phyloP scores from a whole-genome alignment of 1,140 invertebrate species.

The Cryptotermes secundus region DNA sequence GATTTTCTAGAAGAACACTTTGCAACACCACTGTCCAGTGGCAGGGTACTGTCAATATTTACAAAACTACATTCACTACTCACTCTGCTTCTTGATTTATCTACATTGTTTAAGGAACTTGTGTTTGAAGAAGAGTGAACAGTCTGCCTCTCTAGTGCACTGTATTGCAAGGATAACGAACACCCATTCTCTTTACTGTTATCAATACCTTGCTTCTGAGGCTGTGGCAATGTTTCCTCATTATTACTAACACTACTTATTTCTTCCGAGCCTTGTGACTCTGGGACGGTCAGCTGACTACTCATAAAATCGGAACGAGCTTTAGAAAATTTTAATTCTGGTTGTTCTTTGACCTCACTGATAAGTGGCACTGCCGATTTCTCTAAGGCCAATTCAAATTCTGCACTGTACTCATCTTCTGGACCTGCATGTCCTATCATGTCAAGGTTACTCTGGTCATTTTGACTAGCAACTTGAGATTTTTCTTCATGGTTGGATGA shows the following conservation, averaged over 20 bases:
- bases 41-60: neutral
- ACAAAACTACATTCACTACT: neutral
- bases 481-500: neutral
- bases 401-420: conserved; percentile 34
- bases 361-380: conserved; percentile 39
- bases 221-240: neutral
- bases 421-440: neutral
- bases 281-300: conserved; percentile 40
- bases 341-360: conserved; percentile 27
- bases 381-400: conserved; percentile 36
- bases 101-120: neutral
- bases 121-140: neutral
- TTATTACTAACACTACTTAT: neutral
- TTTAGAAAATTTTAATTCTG: conserved; percentile 37
- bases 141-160: neutral
- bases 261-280: neutral
- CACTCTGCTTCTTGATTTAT: neutral
- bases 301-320: conserved; percentile 49
- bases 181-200: neutral
- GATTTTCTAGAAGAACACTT: neutral
- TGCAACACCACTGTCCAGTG: neutral
- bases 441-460: neutral
- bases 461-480: neutral
- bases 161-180: neutral
- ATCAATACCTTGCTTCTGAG: neutral